Evolutionary conservation across 2,888 invertebrate genomes (phyloP), one percentile per base, ranked within the genome.

Genomic region (Furcula furcula): DNA sequence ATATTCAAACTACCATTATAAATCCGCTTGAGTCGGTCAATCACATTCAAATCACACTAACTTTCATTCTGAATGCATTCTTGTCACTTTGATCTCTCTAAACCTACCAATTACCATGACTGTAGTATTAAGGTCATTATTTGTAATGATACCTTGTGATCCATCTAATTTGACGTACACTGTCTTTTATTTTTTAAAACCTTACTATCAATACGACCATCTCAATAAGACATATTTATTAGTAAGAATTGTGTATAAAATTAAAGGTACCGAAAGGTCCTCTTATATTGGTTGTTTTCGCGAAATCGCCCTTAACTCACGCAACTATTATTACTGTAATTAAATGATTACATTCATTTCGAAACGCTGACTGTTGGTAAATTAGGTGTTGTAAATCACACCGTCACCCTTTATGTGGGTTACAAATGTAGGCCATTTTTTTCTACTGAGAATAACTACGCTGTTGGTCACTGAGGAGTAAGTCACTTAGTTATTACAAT

Each of bases 291-390:
- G 54, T 4, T 3, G 0, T 3, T 26, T 18, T 42, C 14, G 38
- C 51, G 32, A 55, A 55, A 52, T 43, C 41, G 38, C 55, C 52
- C 42, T 58, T 68, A 65, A 36, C 56, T 37, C 75, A 74, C 67
- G 72, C 74, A 54, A 74, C 39, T 41, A 44, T 53, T 46, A 63
- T 65, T 70, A 68, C 60, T 55, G 56, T 59, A 65, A 73, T 71
- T 63, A 70, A 60, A 53, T 55, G 29, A 54, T 63, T 56, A 51
- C 45, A 58, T 54, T 31, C 41, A 53, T 65, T 56, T 60, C 40
- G 23, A 48, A 58, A 59, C 35, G 22, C 32, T 45, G 38, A 34
- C 36, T 41, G 33, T 43, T 19, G 1, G 36, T 36, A 36, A 50
- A 45, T 60, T 39, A 39, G 14, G 18, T 31, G 46, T 43, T 30